Evolutionary conservation across 2,797 vertebrate species (phyloP).

Genomic region (Erpetoichthys calabaricus): DNA sequence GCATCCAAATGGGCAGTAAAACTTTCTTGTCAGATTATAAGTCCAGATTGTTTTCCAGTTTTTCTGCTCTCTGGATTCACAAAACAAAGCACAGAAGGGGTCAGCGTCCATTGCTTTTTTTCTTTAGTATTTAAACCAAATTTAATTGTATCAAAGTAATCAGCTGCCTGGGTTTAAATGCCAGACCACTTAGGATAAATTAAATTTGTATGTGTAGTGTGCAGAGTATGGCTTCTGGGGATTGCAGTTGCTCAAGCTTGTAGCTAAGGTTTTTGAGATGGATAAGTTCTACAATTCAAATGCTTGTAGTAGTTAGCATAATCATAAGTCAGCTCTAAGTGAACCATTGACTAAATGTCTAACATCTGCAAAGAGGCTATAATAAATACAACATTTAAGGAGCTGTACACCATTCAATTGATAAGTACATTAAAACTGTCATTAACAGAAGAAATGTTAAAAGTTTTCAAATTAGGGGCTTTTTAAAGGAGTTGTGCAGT

Average conservation of each 20-base stretch:
- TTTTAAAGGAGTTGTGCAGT: no score
- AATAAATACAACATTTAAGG: not conserved
- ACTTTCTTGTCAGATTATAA: no score
- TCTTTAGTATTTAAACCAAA: not conserved
- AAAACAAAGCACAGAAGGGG: no score
- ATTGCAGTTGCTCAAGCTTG: not conserved
- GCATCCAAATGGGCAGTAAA: no score
- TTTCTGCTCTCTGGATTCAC: no score
- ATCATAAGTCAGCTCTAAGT: not conserved
- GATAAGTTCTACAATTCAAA: constrained; percentile 3
- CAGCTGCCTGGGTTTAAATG: not conserved
- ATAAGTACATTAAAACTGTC: no score
- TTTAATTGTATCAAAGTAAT: not conserved
- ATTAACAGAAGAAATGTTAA: no score
- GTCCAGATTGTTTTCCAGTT: no score
- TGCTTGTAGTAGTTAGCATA: constrained; percentile 8
- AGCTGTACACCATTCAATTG: no score
- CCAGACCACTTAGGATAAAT: constrained; percentile 5
- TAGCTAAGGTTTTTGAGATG: constrained; percentile 13
- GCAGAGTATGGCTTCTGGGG: not conserved
- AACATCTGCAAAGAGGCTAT: not conserved
- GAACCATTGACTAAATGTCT: not conserved
- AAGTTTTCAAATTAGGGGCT: no score
- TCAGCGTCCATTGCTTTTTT: no score
- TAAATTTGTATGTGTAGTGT: constrained; percentile 4